Percentiles rank a stretch among this genome's conserved stretches.
These are phyloP conservation scores for Lepisosteus osseus DNA, from an alignment of 2,113 vertebrate species.

Conservation along the genomic window DNA sequence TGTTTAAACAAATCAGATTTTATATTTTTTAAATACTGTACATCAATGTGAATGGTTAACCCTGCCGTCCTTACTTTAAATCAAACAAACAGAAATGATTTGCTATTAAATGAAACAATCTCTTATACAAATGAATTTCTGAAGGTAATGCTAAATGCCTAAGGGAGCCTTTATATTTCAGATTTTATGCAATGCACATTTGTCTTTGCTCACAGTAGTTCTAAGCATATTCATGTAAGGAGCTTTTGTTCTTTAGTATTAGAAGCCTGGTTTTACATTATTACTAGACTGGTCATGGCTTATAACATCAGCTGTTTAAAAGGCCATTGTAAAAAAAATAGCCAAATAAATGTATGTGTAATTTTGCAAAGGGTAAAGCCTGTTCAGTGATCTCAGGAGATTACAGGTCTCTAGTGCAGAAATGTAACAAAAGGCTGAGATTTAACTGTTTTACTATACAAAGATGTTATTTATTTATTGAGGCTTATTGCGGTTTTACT, in stretches of 20 bases:
- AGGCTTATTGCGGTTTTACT: neutral
- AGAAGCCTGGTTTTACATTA: neutral
- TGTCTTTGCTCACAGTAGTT: neutral
- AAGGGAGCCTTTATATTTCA: conserved; percentile 5
- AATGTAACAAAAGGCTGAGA: neutral
- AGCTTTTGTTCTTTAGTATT: neutral
- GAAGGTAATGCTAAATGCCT: neutral
- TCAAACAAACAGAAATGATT: neutral
- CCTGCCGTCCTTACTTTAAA: conserved; percentile 7
- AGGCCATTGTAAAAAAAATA: neutral
- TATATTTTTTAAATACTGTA: neutral
- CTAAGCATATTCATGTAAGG: neutral
- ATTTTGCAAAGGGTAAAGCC: conserved; percentile 10
- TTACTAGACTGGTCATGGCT: neutral
- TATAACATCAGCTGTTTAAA: neutral
- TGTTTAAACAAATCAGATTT: conserved; percentile 18
- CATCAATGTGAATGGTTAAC: neutral
- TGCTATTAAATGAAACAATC: neutral
- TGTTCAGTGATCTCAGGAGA: conserved; percentile 13
- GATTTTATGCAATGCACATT: neutral
- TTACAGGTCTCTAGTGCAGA: neutral
- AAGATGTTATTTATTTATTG: neutral
- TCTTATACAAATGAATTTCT: neutral
- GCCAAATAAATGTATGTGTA: conserved; percentile 12
- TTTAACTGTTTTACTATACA: conserved; percentile 1